Base-by-base conservation (phyloP, 2,888 invertebrate genomes). In the Pollenia angustigena region DNA sequence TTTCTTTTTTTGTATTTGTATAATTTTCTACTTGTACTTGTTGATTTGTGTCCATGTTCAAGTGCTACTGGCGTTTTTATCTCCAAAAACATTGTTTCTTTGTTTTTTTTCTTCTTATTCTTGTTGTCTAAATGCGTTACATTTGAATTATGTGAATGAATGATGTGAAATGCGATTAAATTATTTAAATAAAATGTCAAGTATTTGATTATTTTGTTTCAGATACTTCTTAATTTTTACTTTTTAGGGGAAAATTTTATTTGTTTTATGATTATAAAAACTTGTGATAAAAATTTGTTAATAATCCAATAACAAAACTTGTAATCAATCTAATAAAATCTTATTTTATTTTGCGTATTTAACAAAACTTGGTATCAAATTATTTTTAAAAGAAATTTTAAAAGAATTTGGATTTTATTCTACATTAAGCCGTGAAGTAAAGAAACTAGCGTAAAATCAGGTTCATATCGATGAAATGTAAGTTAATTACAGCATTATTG, bases 61-160 rank as follows among this genome's bases (percentile, higher is more conserved):
- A 88, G 88, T 85, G 85, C 88, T 85, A 87, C 88, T 85, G 88
- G 87, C 87, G 80, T 88, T 88, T 87, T 87, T 76, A 68, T 68
- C 72, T 60, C 7, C 1, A 18, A 12, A 66, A 66, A 54, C 12
- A 32, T 32, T 32, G 14, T 58, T 32, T 32, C 18, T 56, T 9
- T 32, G 2, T 72, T 62, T 72, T 64, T 12, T 64, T 54, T 23
- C n/a, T 56, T 56, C 10, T 68, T 60, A 52, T 46, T 58, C 3
- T 18, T 54, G 11, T 52, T 68, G 23, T 46, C 50, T 16, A 58
- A 84, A 71, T 62, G 78, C 72, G 58, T 64, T 84, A 84, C 76
- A 78, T 64, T 64, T 52, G 32, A 32, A 44, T 69, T 71, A 18
- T 23, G n/a, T 40, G n/a, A 16, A 58, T 64, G 56, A 56, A 75